phyloP scores from a whole-genome alignment of 2,113 vertebrate genomes.

The Oreochromis spilurus region DNA sequence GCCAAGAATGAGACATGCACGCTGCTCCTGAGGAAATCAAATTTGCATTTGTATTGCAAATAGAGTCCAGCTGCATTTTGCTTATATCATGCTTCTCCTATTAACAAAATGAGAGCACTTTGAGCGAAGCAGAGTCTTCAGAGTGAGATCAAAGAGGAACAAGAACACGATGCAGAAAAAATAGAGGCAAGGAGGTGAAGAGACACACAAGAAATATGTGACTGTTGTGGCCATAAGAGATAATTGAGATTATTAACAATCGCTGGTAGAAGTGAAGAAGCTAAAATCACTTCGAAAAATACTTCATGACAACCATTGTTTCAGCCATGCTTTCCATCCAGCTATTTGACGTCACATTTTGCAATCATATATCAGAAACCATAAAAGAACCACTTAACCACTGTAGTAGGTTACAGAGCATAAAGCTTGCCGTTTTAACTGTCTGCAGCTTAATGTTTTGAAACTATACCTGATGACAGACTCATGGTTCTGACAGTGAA shows the following conservation, averaged over 20 bases:
- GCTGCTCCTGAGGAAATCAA: constrained; percentile 10
- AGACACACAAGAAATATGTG: not conserved
- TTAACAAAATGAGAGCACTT: constrained; percentile 28
- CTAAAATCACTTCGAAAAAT: not conserved
- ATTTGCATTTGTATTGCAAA: constrained; percentile 33
- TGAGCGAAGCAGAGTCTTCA: not conserved
- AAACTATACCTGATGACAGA: not conserved
- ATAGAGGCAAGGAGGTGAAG: not conserved
- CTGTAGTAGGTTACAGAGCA: not conserved
- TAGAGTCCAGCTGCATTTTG: constrained; percentile 31
- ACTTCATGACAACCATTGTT: not conserved
- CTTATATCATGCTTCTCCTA: constrained; percentile 29
- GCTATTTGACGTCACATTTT: not conserved
- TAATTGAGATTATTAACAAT: not conserved
- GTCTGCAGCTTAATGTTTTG: not conserved
- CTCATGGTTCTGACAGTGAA: too few relatives aligned
- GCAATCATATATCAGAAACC: not conserved
- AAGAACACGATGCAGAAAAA: not conserved
- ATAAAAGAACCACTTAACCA: not conserved
- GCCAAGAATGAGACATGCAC: constrained; percentile 1
- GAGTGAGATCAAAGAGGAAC: constrained; percentile 28
- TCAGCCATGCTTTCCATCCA: not conserved
- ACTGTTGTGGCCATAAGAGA: not conserved
- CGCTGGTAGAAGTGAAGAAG: not conserved
- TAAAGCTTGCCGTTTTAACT: not conserved